Conservation (phyloP, 2,113 vertebrate species). For the Peromyscus polionotus region DNA sequence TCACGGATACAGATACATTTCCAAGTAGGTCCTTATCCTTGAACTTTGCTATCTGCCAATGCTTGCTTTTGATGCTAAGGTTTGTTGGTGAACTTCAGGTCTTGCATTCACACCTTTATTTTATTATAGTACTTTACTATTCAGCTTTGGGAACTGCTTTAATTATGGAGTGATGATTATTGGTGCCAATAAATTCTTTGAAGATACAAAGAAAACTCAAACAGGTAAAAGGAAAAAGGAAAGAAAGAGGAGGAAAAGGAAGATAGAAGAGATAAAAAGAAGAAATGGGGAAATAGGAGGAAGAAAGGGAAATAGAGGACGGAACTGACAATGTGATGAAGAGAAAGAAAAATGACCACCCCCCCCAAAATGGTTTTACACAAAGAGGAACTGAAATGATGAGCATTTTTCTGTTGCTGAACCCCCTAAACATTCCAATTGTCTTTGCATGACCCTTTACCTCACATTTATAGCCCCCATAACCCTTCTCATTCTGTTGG, state of each 20-base stretch:
- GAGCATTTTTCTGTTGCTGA: neutral
- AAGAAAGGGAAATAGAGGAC: neutral
- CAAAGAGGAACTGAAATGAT: neutral
- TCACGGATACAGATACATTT: fast-evolving
- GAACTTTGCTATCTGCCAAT: neutral
- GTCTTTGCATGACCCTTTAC: neutral
- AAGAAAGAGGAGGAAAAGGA: too few relatives aligned
- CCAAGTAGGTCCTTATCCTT: neutral
- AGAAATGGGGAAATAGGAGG: neutral
- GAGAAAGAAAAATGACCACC: neutral
- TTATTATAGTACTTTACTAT: neutral
- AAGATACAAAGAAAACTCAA: neutral
- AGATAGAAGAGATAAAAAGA: neutral
- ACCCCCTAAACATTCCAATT: neutral
- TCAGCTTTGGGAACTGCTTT: neutral
- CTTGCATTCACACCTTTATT: neutral
- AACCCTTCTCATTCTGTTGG: neutral
- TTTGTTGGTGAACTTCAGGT: neutral
- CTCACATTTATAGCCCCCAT: fast-evolving
- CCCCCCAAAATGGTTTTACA: neutral
- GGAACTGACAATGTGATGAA: neutral
- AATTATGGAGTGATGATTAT: neutral
- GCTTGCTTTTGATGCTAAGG: neutral
- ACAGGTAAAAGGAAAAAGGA: neutral
- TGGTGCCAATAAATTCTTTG: neutral